A percentile compares a stretch with the other conserved stretches of the same genome.
Conservation (phyloP, 2,888 invertebrate species). For the Lithodes maja region DNA sequence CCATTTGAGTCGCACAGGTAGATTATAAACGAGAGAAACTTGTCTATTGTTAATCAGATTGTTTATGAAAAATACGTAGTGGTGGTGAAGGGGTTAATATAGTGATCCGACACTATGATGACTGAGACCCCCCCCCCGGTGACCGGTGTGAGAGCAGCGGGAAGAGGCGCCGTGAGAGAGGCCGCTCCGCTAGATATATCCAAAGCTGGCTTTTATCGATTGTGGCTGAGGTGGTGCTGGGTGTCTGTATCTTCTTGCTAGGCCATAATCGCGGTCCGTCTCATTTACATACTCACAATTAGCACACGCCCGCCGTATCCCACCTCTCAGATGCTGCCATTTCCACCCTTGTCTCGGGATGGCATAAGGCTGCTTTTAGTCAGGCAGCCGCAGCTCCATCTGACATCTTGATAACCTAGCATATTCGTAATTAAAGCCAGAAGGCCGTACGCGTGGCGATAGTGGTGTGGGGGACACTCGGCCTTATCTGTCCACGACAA, state of each 20-base stretch:
- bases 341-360: slow-evolving; percentile 22
- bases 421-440: slow-evolving; percentile 65
- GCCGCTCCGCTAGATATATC: slow-evolving; percentile 4
- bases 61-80: too few species aligned
- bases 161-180: slow-evolving; percentile 27
- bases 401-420: slow-evolving; percentile 67
- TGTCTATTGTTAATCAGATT: too few species aligned
- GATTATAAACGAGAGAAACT: too few species aligned
- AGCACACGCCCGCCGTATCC: slow-evolving; percentile 53
- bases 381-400: slow-evolving; percentile 24
- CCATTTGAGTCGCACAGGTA: too few species aligned
- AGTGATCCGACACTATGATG: too few species aligned
- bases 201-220: slow-evolving; percentile 31
- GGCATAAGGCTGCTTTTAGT: slow-evolving; percentile 32
- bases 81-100: too few species aligned
- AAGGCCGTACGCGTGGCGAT: slow-evolving; percentile 37
- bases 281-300: slow-evolving; percentile 66
- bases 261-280: slow-evolving; percentile 63
- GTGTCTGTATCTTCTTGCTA: slow-evolving; percentile 55
- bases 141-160: neutral
- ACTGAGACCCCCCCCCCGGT: too few species aligned
- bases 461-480: slow-evolving; percentile 10
- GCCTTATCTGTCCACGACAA: slow-evolving; percentile 12
- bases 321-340: slow-evolving; percentile 4
- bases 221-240: slow-evolving; percentile 9